Percentiles rank a stretch among this genome's conserved stretches.
Evolutionary conservation across 1,140 invertebrate genomes (phyloP).

Genomic region (Zaprionus nigranus): DNA sequence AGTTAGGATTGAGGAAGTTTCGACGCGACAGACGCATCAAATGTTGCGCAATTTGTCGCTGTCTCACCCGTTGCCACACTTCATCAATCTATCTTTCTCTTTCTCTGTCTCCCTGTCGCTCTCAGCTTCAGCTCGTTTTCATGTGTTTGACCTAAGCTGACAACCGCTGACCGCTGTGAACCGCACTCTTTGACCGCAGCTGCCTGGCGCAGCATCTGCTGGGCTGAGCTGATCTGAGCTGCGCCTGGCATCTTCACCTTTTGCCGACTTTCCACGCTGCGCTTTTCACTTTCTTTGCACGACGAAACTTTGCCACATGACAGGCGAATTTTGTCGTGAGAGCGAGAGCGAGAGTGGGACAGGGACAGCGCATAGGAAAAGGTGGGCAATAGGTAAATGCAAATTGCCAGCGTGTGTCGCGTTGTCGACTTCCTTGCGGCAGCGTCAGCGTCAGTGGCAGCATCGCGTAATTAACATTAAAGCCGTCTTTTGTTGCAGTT

Average conservation of each 20-base stretch:
- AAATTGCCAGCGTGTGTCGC: conserved; percentile 66
- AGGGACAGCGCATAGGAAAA: conserved; percentile 28
- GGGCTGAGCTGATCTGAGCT: not conserved
- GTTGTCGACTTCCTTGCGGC: conserved; percentile 59
- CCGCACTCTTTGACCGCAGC: conserved; percentile 18
- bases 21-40: conserved; percentile 22
- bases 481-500: conserved; percentile 43
- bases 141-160: conserved; percentile 34
- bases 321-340: conserved; percentile 42
- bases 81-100: no score
- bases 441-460: conserved; percentile 61
- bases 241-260: conserved; percentile 70
- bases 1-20: conserved; percentile 29
- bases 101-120: not conserved
- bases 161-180: conserved; percentile 72
- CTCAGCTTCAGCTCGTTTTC: conserved; percentile 13
- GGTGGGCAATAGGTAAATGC: conserved; percentile 34
- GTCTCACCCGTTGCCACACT: not conserved
- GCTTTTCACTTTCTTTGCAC: conserved; percentile 77
- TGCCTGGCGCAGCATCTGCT: conserved; percentile 34
- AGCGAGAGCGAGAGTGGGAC: conserved; percentile 13
- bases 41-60: conserved; percentile 42
- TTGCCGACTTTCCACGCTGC: conserved; percentile 74
- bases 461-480: conserved; percentile 69
- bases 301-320: conserved; percentile 61